Base-by-base conservation (phyloP, 2,888 invertebrate species). In the Amphipoea oculea region DNA sequence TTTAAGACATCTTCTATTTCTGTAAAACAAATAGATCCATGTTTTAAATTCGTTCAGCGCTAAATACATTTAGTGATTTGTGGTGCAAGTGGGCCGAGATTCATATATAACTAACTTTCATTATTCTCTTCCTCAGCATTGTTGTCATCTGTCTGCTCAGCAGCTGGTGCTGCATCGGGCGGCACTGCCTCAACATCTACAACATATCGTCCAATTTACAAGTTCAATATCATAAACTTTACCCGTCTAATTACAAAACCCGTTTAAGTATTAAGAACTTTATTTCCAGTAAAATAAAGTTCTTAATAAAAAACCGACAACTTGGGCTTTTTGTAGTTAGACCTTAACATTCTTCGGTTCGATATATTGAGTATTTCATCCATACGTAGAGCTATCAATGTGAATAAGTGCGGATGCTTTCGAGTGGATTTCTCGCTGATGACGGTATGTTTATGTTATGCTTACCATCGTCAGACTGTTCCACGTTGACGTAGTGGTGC, bases 401-500 rank as follows among this genome's bases (percentile, higher is more conserved):
- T 11, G 23, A 57, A 57, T 23, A 23, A 57, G 57, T 57, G 11
- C 23, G 57, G 23, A 11, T 57, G 23, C 54, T 9, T 57, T 23
- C 54, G 54, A 23, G 23, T 7, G 23, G 23, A 57, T n/a, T 57
- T 23, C 54, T 20, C 17, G n/a, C 40, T 17, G 17, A 40, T 17
- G 70, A n/a, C 23, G 36, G 51, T 36, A 70, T 7, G 20, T 23
- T 14, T 23, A 51, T 9, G 36, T 0, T 0, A 20, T 20, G 11
- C 51, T 45, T 57, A 86, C 86, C 86, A 5, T 86, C 86, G 29
- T 86, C 86, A 42, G 85, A 86, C 29, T 87, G 86, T 29, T 87
- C 83, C 12, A 79, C 84, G 23, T 63, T 82, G 54, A 80, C 83
- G 68, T 70, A 85, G 29, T 71, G 74, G 29, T 70, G 40, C 29